phyloP scores from a whole-genome alignment of 2,797 vertebrate genomes.

The Lemur catta region DNA sequence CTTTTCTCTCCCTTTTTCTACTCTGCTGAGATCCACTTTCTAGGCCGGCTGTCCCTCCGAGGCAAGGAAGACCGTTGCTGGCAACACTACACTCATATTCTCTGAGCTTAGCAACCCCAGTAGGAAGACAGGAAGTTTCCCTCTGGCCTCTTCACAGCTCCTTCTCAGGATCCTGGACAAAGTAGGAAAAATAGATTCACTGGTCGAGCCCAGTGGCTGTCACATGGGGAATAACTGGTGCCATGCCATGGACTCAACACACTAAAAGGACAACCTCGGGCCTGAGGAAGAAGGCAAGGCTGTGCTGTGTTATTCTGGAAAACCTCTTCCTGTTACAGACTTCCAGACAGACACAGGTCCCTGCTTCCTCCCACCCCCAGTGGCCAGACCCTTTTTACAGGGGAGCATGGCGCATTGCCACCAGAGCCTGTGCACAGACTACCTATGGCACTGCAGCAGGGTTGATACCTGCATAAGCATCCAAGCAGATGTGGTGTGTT shows the following conservation, averaged over 20 bases:
- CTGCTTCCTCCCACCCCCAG: neutral
- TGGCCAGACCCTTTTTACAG: neutral
- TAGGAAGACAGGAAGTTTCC: neutral
- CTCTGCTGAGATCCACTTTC: neutral
- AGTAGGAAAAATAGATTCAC: neutral
- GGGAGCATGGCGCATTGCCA: neutral
- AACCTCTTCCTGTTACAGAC: neutral
- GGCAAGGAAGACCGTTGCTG: neutral
- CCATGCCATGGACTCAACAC: neutral
- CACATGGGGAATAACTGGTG: neutral
- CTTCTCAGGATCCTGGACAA: neutral
- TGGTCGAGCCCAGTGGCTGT: neutral
- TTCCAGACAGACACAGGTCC: neutral
- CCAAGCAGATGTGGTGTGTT: neutral
- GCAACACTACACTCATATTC: neutral
- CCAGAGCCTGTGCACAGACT: neutral
- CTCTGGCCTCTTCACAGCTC: neutral
- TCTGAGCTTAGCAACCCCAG: neutral
- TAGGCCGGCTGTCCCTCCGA: neutral
- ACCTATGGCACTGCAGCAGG: neutral
- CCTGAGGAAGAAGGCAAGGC: neutral
- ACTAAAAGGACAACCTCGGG: neutral
- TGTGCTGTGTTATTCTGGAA: neutral
- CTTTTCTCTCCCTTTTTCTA: neutral
- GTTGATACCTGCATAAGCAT: neutral